Base-by-base conservation (phyloP, 2,888 invertebrate species). In the Nycteola revayana region DNA sequence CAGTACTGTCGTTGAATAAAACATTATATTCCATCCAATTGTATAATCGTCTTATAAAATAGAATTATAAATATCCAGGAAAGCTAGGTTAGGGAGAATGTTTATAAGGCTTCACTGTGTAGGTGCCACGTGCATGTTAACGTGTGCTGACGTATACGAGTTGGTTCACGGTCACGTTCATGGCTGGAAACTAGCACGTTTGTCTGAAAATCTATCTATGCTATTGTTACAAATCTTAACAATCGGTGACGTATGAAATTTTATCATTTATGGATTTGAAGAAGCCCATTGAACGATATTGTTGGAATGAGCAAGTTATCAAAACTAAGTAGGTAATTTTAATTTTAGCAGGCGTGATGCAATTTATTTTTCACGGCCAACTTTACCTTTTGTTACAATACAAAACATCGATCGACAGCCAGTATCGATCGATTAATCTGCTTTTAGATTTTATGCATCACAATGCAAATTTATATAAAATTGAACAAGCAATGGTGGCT, bases 111-210 rank as follows among this genome's bases (percentile, higher is more conserved):
- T 86, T 85, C 83, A 44, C 53, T 45, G 51, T 60, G 61, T 47
- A 40, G 33, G 40, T 24, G 49, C 57, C 71, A 68, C 66, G 71
- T 62, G 67, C 61, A 48, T 40, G 50, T 42, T 53, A 49, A 45
- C 61, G 59, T 69, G 66, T 64, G 61, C 43, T 48, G 44, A 55
- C 55, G 60, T 55, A 45, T 41, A 10, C 51, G n/a, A 62, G 50
- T 50, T 53, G 55, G 62, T 67, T 73, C 82, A 81, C 68, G 81
- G 84, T 76, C 85, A 84, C 68, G 84, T 73, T 74, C 81, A 78
- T 51, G 73, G 69, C 54, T 43, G 39, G 37, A 37, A 44, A 39
- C 41, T 44, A 42, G 45, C 63, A 56, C 55, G 61, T 62, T 60
- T 59, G 52, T 39, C 22, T 21, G 11, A 43, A 36, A n/a, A n/a